phyloP scores from a whole-genome alignment of 2,113 vertebrate genomes.

The Petroica traversi region DNA sequence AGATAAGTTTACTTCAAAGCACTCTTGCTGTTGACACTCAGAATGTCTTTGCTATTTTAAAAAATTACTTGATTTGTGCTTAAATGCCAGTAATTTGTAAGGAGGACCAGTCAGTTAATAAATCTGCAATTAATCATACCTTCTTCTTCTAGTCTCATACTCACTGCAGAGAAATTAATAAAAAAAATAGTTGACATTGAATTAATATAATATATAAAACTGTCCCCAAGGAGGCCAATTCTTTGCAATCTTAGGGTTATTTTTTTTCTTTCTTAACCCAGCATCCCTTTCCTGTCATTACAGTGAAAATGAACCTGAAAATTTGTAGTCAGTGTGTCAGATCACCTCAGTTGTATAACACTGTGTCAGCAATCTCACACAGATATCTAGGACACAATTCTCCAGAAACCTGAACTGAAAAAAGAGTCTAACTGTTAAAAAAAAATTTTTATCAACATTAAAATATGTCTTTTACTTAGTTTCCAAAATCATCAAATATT shows the following conservation, averaged over 20 bases:
- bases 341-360: not conserved
- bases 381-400: not conserved
- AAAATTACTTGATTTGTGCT: not conserved
- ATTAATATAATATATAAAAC: not conserved
- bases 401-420: not conserved
- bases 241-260: not conserved
- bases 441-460: not conserved
- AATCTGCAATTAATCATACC: not conserved
- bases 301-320: not conserved
- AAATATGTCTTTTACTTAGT: not conserved
- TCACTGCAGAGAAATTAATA: not conserved
- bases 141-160: not conserved
- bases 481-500: not conserved
- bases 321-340: not conserved
- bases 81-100: not conserved
- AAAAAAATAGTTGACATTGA: not conserved
- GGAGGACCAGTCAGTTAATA: not conserved
- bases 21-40: not conserved
- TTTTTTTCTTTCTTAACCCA: not conserved
- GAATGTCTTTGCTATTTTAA: not conserved
- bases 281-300: not conserved
- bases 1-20: not conserved
- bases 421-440: not conserved
- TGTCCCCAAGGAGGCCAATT: not conserved
- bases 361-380: not conserved